These are phyloP conservation scores for Colletes collaris DNA, from an alignment of 2,888 invertebrate genomes.

Conservation along the genomic window DNA sequence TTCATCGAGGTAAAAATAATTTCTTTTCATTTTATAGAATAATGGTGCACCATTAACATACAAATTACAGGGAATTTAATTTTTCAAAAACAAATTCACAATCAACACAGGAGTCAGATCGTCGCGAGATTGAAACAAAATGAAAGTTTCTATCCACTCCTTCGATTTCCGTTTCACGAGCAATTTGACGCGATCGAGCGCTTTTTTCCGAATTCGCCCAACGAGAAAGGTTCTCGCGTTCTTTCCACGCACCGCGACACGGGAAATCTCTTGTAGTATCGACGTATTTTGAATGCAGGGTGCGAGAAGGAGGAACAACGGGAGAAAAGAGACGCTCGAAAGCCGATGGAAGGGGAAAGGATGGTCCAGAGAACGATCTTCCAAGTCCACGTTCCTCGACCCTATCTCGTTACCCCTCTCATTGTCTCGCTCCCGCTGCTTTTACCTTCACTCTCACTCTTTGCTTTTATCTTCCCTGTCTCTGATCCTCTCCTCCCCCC, in stretches of 20 bases:
- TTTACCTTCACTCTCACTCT: constrained; percentile 49
- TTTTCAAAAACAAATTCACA: too few species aligned
- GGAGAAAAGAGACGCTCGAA: constrained; percentile 37
- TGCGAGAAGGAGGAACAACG: constrained; percentile 24
- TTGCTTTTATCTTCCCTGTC: constrained; percentile 40
- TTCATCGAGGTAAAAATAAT: too few species aligned
- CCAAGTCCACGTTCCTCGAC: constrained; percentile 68
- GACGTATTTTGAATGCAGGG: constrained; percentile 76
- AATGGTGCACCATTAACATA: too few species aligned
- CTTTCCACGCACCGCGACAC: constrained; percentile 52
- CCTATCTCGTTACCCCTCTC: constrained; percentile 51
- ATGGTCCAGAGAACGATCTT: constrained; percentile 70
- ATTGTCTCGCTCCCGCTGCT: constrained; percentile 29
- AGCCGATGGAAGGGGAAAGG: constrained; percentile 48
- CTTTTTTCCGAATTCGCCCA: constrained; percentile 35
- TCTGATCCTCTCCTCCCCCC: constrained; percentile 21
- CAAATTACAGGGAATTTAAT: too few species aligned
- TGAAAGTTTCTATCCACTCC: not conserved
- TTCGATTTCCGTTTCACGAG: not conserved
- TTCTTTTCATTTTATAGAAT: too few species aligned
- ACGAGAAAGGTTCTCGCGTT: constrained; percentile 46
- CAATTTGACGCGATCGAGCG: constrained; percentile 8
- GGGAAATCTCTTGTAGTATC: constrained; percentile 70
- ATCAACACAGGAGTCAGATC: too few species aligned
- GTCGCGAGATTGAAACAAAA: not conserved